Evolutionary conservation across 2,113 vertebrate species (phyloP).

Genomic region (Ursus arctos): DNA sequence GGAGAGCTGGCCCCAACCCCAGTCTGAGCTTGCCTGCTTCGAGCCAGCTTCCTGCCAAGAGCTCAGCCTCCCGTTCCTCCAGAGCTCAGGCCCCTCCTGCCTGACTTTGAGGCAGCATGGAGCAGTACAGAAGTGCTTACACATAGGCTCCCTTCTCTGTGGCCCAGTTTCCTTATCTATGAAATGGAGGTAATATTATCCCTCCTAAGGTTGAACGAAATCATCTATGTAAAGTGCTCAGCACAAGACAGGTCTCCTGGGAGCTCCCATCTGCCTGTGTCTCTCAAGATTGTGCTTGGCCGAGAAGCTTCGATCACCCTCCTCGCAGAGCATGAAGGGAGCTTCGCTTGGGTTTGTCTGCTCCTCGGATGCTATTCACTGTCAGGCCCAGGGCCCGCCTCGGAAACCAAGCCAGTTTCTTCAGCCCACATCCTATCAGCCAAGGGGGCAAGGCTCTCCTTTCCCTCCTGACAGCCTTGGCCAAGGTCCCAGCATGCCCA

Average conservation of each 20-base stretch:
- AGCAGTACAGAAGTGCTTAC: not conserved
- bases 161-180: not conserved
- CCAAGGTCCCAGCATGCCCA: not conserved
- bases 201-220: not conserved
- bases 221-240: not conserved
- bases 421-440: not conserved
- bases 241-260: not conserved
- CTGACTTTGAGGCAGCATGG: no score
- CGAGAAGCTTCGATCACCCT: not conserved
- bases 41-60: not conserved
- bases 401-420: not conserved
- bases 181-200: not conserved
- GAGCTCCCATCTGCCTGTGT: not conserved
- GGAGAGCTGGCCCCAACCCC: not conserved
- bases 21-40: not conserved
- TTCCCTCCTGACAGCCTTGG: not conserved
- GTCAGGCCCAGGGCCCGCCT: not conserved
- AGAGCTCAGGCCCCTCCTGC: fast-evolving
- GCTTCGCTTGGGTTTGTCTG: not conserved
- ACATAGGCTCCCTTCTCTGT: not conserved
- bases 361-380: not conserved
- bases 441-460: not conserved
- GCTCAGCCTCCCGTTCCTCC: not conserved
- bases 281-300: not conserved
- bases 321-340: not conserved